phyloP scores from a whole-genome alignment of 2,113 vertebrate genomes.

The Merops nubicus region DNA sequence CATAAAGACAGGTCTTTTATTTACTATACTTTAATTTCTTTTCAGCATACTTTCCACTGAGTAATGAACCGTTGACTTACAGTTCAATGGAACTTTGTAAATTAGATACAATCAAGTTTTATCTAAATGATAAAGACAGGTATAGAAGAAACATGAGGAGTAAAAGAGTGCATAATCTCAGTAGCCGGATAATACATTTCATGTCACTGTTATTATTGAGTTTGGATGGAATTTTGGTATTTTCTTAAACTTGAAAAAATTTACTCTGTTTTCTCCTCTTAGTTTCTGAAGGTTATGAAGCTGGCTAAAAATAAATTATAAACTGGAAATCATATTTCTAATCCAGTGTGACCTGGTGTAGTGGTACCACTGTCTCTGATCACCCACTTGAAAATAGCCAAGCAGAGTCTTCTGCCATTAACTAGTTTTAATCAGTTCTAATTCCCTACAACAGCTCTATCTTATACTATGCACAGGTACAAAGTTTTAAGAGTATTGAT shows the following conservation, averaged over 20 bases:
- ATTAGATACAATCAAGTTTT: neutral
- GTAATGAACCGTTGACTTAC: neutral
- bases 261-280: neutral
- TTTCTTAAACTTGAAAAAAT: neutral
- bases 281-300: neutral
- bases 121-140: neutral
- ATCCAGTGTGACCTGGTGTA: fast-evolving
- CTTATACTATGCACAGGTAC: neutral
- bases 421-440: neutral
- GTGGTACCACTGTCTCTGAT: neutral
- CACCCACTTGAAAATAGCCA: neutral
- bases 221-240: neutral
- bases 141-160: neutral
- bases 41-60: neutral
- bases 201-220: neutral
- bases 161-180: neutral
- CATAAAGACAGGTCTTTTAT: neutral
- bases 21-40: neutral
- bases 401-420: neutral
- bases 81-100: neutral
- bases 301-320: neutral
- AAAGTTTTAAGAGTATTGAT: neutral
- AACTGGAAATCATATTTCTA: neutral
- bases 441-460: neutral
- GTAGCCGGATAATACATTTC: neutral